Evolutionary conservation across 2,888 invertebrate genomes (phyloP).

Genomic region (Chrysotoxum bicinctum): DNA sequence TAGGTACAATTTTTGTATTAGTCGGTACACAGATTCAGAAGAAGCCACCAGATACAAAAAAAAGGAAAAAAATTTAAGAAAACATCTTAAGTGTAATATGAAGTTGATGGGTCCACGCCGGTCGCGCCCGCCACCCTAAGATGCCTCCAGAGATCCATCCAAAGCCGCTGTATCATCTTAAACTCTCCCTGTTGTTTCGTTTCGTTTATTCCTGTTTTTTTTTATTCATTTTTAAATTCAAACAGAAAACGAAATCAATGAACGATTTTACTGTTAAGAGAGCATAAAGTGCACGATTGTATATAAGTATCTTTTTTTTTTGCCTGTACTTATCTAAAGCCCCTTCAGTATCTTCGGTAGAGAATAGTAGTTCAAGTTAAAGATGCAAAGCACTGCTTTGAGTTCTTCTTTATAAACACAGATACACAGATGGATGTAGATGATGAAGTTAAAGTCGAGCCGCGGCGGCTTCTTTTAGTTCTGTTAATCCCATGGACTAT

Average conservation of each 20-base stretch:
- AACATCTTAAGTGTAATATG: constrained; percentile 73
- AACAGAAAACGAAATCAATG: constrained; percentile 69
- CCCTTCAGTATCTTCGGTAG: constrained; percentile 38
- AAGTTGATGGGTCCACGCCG: constrained; percentile 65
- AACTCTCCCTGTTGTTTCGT: constrained; percentile 36
- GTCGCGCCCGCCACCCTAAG: constrained; percentile 29
- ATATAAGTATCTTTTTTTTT: neutral
- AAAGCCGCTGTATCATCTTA: constrained; percentile 42
- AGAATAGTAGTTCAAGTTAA: neutral
- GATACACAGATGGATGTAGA: constrained; percentile 25
- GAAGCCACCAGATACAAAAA: constrained; percentile 7
- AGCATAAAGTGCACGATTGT: constrained; percentile 73
- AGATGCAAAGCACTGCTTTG: constrained; percentile 23
- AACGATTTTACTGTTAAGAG: constrained; percentile 73
- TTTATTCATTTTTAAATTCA: constrained; percentile 40
- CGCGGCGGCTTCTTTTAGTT: constrained; percentile 19
- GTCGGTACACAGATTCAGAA: constrained; percentile 41
- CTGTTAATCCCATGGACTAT: constrained; percentile 31
- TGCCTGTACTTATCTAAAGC: constrained; percentile 46
- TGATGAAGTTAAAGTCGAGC: constrained; percentile 56
- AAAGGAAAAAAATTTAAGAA: constrained; percentile 46
- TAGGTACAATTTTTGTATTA: constrained; percentile 62
- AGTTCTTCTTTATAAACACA: neutral
- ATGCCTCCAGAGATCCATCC: constrained; percentile 20
- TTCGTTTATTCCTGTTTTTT: neutral